Percentiles rank a stretch among this genome's conserved stretches.
Evolutionary conservation across 1,140 invertebrate genomes (phyloP).

Genomic region (Orchesella cincta): DNA sequence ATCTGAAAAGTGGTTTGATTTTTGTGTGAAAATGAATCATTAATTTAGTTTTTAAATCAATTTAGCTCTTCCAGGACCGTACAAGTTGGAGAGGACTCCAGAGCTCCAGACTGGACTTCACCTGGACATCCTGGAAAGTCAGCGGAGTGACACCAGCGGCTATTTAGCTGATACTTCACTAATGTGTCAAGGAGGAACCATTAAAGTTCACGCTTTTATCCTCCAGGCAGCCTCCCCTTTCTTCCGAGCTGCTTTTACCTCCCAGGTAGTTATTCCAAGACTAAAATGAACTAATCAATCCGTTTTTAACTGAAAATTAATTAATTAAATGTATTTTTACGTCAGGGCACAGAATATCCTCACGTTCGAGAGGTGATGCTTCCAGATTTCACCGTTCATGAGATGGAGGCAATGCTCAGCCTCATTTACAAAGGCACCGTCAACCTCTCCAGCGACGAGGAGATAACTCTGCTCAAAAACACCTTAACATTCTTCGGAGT

Average conservation of each 20-base stretch:
- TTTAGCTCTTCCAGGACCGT: too few relatives aligned
- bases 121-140: background rate
- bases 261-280: slow-evolving; percentile 6
- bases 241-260: background rate
- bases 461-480: background rate
- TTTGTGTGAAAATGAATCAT: too few relatives aligned
- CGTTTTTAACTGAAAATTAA: too few relatives aligned
- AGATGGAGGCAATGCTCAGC: background rate
- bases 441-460: background rate
- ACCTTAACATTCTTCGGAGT: background rate
- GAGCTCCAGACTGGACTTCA: background rate
- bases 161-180: background rate
- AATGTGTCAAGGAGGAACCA: background rate
- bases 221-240: background rate
- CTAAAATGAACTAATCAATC: too few relatives aligned
- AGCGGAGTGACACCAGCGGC: background rate
- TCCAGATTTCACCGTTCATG: background rate
- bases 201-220: background rate
- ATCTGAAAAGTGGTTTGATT: too few relatives aligned
- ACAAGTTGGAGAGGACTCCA: background rate
- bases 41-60: too few relatives aligned
- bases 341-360: background rate
- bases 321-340: too few relatives aligned
- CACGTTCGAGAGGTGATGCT: background rate
- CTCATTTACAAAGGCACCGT: slow-evolving; percentile 3